A percentile compares a stretch with the other conserved stretches of the same genome.
Evolutionary conservation across 2,888 invertebrate species (phyloP).

Genomic region (Hanleya hanleyi): DNA sequence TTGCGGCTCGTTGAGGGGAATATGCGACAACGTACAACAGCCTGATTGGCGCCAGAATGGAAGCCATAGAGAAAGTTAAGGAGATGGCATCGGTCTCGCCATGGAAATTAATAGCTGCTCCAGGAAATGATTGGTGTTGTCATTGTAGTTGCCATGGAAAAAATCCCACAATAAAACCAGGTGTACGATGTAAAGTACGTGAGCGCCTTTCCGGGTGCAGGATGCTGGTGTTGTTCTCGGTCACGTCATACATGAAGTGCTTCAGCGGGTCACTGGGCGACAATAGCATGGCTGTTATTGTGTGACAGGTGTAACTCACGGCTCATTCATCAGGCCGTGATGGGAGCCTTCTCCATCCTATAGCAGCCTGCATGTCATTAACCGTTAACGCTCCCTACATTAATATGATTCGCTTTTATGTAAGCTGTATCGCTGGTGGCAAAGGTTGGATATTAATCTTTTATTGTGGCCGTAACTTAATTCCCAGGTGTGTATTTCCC

Average conservation of each 20-base stretch:
- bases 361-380: not conserved
- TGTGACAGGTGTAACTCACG: too few relatives aligned
- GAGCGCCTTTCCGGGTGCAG: not conserved
- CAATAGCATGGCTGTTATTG: not conserved
- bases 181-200: too few relatives aligned
- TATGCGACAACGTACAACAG: not conserved
- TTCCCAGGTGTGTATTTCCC: not conserved
- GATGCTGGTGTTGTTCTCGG: too few relatives aligned
- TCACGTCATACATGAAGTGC: too few relatives aligned
- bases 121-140: not conserved
- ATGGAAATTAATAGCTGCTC: not conserved
- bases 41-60: not conserved
- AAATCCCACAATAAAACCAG: not conserved
- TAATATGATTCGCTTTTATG: not conserved
- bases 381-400: not conserved
- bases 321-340: too few relatives aligned
- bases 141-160: conserved; percentile 7
- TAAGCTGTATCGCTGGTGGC: not conserved
- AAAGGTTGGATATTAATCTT: conserved; percentile 1
- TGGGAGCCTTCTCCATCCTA: not conserved
- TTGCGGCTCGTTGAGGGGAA: not conserved
- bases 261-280: not conserved
- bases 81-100: not conserved
- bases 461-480: not conserved
- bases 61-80: not conserved